Conservation (phyloP, 2,888 invertebrate species). For the Microctonus aethiopoides region DNA sequence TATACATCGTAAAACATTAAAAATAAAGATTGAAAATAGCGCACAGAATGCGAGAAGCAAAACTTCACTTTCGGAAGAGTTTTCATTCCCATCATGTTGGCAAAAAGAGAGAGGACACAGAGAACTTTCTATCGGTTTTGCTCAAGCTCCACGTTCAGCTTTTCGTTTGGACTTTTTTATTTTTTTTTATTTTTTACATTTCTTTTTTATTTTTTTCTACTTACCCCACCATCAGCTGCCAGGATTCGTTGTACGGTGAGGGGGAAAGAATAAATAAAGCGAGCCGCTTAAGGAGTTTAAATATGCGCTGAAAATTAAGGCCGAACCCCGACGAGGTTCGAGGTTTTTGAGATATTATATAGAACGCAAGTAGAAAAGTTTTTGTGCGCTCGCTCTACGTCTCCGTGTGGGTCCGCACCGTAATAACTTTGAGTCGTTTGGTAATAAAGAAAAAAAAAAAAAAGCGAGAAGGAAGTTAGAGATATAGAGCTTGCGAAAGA, state of each 20-base stretch:
- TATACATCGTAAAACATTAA: neutral
- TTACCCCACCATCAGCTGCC: conserved; percentile 14
- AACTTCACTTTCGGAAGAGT: conserved; percentile 8
- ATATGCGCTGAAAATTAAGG: conserved; percentile 57
- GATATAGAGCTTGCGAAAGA: too few species aligned
- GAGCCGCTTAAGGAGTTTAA: conserved; percentile 54
- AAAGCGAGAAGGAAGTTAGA: neutral
- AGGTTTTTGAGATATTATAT: conserved; percentile 11
- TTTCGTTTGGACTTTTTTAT: neutral
- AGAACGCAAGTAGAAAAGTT: conserved; percentile 16
- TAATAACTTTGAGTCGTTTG: conserved; percentile 21
- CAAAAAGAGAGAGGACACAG: neutral
- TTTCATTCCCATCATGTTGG: conserved; percentile 3
- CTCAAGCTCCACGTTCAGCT: neutral
- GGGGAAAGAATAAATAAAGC: conserved; percentile 39
- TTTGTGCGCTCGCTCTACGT: neutral
- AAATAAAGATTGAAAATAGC: conserved; percentile 19
- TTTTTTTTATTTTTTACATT: too few species aligned
- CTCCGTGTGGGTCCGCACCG: conserved; percentile 9
- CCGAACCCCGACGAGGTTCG: conserved; percentile 22
- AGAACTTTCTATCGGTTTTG: conserved; percentile 23
- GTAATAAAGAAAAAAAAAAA: neutral
- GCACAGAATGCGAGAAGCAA: neutral
- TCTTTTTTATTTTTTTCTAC: too few species aligned
- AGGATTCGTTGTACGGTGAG: conserved; percentile 10